Conservation (phyloP, 1,140 invertebrate species). For the Drosophila sp. region DNA sequence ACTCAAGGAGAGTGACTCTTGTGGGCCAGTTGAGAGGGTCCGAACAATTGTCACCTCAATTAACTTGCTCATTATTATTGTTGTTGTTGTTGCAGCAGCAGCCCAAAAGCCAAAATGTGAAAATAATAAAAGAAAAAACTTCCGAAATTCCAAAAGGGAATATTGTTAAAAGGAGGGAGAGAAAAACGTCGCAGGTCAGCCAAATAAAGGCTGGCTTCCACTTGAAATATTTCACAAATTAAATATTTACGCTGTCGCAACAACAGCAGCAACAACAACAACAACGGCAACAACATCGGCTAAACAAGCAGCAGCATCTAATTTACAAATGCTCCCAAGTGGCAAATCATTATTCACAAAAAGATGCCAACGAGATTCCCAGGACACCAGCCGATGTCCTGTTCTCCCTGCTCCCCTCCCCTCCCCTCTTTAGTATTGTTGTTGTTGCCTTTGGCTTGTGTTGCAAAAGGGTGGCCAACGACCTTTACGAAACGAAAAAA, state of each 20-base stretch:
- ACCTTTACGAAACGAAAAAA: background rate
- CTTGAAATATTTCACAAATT: constrained; percentile 73
- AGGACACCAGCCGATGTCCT: constrained; percentile 21
- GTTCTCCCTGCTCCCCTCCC: constrained; percentile 23
- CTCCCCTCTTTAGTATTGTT: background rate
- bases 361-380: constrained; percentile 55
- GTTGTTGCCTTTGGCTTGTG: background rate
- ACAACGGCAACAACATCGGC: constrained; percentile 33
- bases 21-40: constrained; percentile 40
- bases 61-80: constrained; percentile 76
- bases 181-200: constrained; percentile 65
- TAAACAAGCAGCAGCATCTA: constrained; percentile 59
- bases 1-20: constrained; percentile 41
- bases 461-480: constrained; percentile 19
- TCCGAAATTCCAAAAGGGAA: constrained; percentile 55
- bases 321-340: constrained; percentile 80
- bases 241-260: constrained; percentile 73
- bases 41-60: constrained; percentile 75
- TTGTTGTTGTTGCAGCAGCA: constrained; percentile 41
- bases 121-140: constrained; percentile 53
- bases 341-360: constrained; percentile 79
- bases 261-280: constrained; percentile 35
- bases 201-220: constrained; percentile 46
- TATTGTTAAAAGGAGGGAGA: constrained; percentile 26
- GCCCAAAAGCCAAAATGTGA: constrained; percentile 43